Percentiles rank a stretch among this genome's conserved stretches.
These are phyloP conservation scores for Laticauda colubrina DNA, from an alignment of 2,113 vertebrate species.

Conservation along the genomic window DNA sequence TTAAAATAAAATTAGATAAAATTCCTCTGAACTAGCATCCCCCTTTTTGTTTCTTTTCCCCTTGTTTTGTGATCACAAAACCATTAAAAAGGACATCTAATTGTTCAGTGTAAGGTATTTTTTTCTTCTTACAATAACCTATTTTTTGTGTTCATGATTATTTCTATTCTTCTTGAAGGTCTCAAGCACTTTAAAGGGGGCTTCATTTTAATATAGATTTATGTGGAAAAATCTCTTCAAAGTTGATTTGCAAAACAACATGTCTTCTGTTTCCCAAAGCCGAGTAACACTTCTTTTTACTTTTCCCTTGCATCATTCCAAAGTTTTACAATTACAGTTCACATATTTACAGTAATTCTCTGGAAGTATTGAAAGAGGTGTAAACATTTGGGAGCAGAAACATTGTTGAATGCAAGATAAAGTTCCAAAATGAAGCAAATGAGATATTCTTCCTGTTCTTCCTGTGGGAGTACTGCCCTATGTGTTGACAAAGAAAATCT, in stretches of 20 bases:
- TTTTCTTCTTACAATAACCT: constrained; percentile 50
- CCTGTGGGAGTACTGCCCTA: background rate
- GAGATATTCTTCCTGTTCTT: background rate
- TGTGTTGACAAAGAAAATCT: background rate
- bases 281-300: background rate
- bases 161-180: background rate
- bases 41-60: constrained; percentile 69
- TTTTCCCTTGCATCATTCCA: background rate
- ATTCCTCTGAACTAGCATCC: constrained; percentile 80
- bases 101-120: constrained; percentile 66
- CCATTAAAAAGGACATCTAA: constrained; percentile 67
- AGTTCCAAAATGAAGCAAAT: background rate
- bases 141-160: constrained; percentile 22
- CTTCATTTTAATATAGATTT: background rate
- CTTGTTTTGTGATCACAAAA: constrained; percentile 58
- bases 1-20: constrained; percentile 94
- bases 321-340: background rate
- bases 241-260: background rate
- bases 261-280: background rate
- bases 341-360: background rate
- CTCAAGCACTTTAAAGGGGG: background rate
- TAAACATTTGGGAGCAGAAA: background rate
- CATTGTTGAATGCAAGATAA: background rate
- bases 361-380: background rate
- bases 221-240: background rate